Base-by-base conservation (phyloP, 1,140 invertebrate species). In the Thrips palmi region DNA sequence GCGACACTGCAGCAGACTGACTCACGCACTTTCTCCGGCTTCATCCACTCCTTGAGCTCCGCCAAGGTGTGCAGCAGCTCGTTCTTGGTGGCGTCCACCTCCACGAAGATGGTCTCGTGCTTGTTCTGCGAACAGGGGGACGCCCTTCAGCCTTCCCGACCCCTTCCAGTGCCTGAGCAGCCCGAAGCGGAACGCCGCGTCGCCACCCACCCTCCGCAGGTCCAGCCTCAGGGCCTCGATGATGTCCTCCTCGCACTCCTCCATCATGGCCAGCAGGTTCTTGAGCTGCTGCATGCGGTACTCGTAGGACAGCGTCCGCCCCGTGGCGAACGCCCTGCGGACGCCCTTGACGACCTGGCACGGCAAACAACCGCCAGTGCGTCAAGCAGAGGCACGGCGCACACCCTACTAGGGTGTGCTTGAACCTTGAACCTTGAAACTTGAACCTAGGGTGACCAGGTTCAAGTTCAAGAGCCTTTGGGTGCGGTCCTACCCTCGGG, bases 251-350 rank as follows among this genome's bases (percentile, higher is more conserved):
- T 59, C 60, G 55, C 89, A 78, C 49, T 94, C 88, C 42, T 81
- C 68, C 43, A 88, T 65, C 65, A 94, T 70, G 41, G 65, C 64
- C 22, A 75, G 46, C 3, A 93, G 47, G 18, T 60, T 66, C 51
- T 78, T 66, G 6, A 97, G 55, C 53, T 96, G 89, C 42, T 70
- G 59, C 39, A 71, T 65, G 37, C 89, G 70, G 64, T 84, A 87
- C 58, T 74, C 68, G 40, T 83, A 49, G 25, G 76, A 62, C 47
- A 66, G 68, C 18, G 82, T 85, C 45, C 75, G 70, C 8, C 80
- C 79, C 42, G 65, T 71, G 33, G 66, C 64, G 55, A 73, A 88
- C 0, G 63, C 55, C 41, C 62, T 62, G 12, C 68, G 52, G 1
- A 63, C 58, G 47, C 59, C 65, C 52, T 74, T 64, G 15, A 82